Conservation (phyloP, 2,797 vertebrate species). For the Anomalospiza imberbis region DNA sequence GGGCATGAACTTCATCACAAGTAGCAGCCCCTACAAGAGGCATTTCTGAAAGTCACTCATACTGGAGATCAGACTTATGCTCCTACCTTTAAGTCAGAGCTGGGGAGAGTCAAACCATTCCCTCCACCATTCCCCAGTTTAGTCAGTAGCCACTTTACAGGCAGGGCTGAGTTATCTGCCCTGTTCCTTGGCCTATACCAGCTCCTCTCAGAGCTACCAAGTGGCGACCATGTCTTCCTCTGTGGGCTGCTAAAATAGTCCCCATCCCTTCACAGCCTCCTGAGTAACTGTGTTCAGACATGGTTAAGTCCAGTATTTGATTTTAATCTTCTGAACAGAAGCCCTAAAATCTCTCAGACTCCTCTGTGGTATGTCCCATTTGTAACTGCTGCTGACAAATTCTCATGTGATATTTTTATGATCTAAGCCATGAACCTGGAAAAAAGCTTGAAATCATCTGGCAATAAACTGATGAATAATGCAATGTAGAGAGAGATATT, state of each 20-base stretch:
- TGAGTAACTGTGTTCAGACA: not conserved
- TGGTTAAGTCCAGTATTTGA: not conserved
- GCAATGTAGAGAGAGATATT: constrained; percentile 40
- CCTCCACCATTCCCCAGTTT: not conserved
- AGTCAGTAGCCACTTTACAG: not conserved
- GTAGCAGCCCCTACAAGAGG: not conserved
- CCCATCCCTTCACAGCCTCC: not conserved
- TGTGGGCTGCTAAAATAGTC: not conserved
- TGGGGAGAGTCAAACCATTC: not conserved
- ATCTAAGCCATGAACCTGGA: constrained; percentile 35
- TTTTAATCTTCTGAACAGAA: constrained; percentile 35
- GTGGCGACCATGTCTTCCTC: not conserved
- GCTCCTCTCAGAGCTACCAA: not conserved
- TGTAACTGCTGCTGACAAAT: constrained; percentile 39
- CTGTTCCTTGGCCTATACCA: not conserved
- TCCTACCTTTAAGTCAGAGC: not conserved
- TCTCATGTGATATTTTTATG: constrained; percentile 39
- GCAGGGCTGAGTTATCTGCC: not conserved
- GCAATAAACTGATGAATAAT: constrained; percentile 31
- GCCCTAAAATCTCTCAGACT: not conserved
- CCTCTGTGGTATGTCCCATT: not conserved
- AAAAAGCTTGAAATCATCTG: constrained; percentile 32
- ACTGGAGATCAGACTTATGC: not conserved
- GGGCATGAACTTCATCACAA: not conserved
- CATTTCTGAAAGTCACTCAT: not conserved